These are phyloP conservation scores for Drepana arcuata DNA, from an alignment of 1,140 invertebrate genomes.

Conservation along the genomic window DNA sequence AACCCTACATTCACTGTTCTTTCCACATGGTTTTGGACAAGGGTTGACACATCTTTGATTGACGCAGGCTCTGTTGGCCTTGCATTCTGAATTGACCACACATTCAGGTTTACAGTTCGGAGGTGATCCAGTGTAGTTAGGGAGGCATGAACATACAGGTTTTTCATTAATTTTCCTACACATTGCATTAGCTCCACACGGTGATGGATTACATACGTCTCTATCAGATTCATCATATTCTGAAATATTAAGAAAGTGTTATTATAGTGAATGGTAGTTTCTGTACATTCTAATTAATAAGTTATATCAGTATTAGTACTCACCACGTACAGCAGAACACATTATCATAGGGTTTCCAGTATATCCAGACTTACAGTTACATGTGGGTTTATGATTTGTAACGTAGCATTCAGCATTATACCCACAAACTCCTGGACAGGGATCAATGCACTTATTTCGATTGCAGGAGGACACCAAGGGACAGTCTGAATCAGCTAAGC, in stretches of 20 bases:
- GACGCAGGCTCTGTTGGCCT: conserved; percentile 74
- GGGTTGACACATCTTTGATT: conserved; percentile 77
- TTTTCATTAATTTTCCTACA: conserved; percentile 59
- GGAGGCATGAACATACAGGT: conserved; percentile 76
- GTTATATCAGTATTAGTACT: conserved; percentile 12
- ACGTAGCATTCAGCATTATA: conserved; percentile 84
- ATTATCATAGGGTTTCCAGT: conserved; percentile 82
- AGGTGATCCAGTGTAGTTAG: conserved; percentile 73
- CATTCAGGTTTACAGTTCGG: conserved; percentile 76
- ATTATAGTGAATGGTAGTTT: not conserved
- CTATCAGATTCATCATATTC: conserved; percentile 28
- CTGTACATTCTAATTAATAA: conserved; percentile 2
- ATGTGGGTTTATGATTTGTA: conserved; percentile 84
- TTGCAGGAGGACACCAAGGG: conserved; percentile 81
- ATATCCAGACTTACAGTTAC: conserved; percentile 81
- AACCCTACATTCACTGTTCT: conserved; percentile 72
- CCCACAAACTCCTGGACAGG: conserved; percentile 87
- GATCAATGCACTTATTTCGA: conserved; percentile 84
- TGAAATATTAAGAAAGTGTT: conserved; percentile 20
- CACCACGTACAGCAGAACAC: conserved; percentile 66
- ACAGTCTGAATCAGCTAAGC: conserved; percentile 85
- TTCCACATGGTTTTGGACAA: conserved; percentile 73
- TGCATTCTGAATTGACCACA: conserved; percentile 76
- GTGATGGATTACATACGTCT: conserved; percentile 73
- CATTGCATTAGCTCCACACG: conserved; percentile 49